Evolutionary conservation across 1,140 invertebrate species (phyloP), one percentile per base, ranked within the genome.

Genomic region (Apis florea): DNA sequence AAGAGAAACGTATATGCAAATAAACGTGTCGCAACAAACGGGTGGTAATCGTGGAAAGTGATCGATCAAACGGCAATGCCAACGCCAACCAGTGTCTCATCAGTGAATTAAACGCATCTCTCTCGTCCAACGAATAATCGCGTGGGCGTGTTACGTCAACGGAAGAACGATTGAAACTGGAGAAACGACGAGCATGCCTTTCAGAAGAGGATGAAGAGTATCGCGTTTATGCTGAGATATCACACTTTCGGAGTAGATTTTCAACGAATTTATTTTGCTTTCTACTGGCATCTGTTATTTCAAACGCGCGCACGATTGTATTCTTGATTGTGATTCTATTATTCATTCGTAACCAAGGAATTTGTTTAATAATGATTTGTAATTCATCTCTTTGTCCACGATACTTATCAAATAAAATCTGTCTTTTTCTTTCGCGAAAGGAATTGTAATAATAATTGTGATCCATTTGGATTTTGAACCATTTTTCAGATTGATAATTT

Each of bases 61-160:
- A 59, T 17, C 31, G 66, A 70, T 70, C 56, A n/a, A 61, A 53
- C 66, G 75, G 31, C 5, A 8, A 9, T 53, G 19, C n/a, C n/a
- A 9, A n/a, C 49, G 19, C 17, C 19, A 17, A 0, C 6, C n/a
- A n/a, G 5, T 61, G 24, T 47, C 58, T 21, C 51, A n/a, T n/a
- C n/a, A n/a, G 17, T 19, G 31, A 53, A 66, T 51, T 53, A 66
- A 79, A 64, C 68, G 26, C 24, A 40, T 21, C 56, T 11, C 24
- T n/a, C 31, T 47, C 59, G 26, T 61, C 61, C 59, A 59, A 79
- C 76, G 76, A 79, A 79, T 83, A 74, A 79, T 83, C 21, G 19
- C 63, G 68, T 12, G 26, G 47, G 24, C 12, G n/a, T 17, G 17
- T 68, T 61, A 56, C 69, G 69, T 66, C 54, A 17, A 63, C 13